These are phyloP conservation scores for Esox masquinongy DNA, from an alignment of 2,797 vertebrate species.

Conservation along the genomic window DNA sequence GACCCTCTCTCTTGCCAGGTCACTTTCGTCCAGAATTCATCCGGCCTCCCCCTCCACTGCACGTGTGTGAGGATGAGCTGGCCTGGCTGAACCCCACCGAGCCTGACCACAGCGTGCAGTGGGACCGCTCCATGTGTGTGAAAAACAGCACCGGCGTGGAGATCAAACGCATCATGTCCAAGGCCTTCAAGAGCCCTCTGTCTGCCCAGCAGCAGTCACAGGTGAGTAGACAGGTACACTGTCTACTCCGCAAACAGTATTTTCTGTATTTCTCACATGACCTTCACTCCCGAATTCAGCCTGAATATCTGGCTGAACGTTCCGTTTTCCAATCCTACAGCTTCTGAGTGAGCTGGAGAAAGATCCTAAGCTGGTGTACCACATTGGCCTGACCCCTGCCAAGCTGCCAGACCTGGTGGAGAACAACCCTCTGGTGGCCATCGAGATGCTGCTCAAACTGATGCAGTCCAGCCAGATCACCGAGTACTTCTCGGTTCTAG, in stretches of 20 bases:
- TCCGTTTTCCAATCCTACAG: slow-evolving; percentile 60
- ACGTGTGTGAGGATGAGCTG: slow-evolving; percentile 94
- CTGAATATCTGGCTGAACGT: not conserved
- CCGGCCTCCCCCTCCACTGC: slow-evolving; percentile 90
- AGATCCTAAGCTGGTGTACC: slow-evolving; percentile 96
- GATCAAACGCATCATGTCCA: slow-evolving; percentile 97
- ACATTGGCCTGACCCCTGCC: slow-evolving; percentile 92
- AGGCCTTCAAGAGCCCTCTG: slow-evolving; percentile 97
- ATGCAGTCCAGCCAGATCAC: slow-evolving; percentile 99
- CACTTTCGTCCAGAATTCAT: slow-evolving; percentile 98
- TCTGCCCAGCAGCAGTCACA: slow-evolving; percentile 94
- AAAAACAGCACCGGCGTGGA: slow-evolving; percentile 95
- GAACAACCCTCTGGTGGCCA: slow-evolving; percentile 97
- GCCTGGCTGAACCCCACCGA: slow-evolving; percentile 95
- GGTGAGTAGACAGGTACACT: slow-evolving; percentile 62
- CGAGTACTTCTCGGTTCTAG: slow-evolving; percentile 96
- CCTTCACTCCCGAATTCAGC: not conserved
- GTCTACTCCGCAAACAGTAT: not conserved
- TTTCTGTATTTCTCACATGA: not conserved
- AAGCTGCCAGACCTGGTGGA: slow-evolving; percentile 97
- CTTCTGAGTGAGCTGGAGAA: slow-evolving; percentile 95
- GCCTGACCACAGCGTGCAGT: slow-evolving; percentile 90
- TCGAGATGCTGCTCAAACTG: slow-evolving; percentile 97
- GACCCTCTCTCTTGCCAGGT: slow-evolving; percentile 68
- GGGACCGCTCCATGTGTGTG: slow-evolving; percentile 98